Evolutionary conservation across 2,113 vertebrate genomes (phyloP).

Genomic region (Ancistrus triradiatus): DNA sequence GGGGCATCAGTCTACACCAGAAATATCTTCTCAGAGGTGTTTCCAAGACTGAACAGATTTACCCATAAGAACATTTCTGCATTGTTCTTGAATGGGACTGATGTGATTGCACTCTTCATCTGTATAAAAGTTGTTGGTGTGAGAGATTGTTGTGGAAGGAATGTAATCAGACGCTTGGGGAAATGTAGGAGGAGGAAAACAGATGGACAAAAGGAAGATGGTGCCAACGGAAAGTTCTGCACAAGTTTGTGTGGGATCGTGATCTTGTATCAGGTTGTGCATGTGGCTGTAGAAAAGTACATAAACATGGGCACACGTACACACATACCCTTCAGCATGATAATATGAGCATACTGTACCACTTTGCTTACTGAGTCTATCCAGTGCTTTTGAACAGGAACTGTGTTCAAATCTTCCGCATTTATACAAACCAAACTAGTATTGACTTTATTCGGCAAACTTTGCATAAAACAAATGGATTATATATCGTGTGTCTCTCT

Average conservation of each 20-base stretch:
- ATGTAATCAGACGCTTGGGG: constrained; percentile 29
- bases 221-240: constrained; percentile 15
- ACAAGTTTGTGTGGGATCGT: neutral
- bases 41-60: no score
- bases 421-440: constrained; percentile 3
- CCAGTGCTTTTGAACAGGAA: neutral
- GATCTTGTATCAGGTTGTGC: neutral
- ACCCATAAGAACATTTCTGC: no score
- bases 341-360: neutral
- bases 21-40: no score
- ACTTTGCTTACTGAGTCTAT: neutral
- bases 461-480: constrained; percentile 21
- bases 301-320: neutral
- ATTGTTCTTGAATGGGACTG: neutral
- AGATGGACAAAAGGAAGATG: constrained; percentile 15
- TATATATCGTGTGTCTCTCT: neutral
- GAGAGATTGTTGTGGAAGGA: constrained; percentile 25
- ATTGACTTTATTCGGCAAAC: constrained; percentile 10
- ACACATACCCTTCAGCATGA: neutral
- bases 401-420: constrained; percentile 27
- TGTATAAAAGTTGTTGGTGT: constrained; percentile 2
- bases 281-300: no score
- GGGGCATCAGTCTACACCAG: no score
- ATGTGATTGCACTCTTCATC: constrained; percentile 3
- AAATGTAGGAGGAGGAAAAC: constrained; percentile 21